phyloP scores from a whole-genome alignment of 2,888 invertebrate genomes.

The Cephus runcator region DNA sequence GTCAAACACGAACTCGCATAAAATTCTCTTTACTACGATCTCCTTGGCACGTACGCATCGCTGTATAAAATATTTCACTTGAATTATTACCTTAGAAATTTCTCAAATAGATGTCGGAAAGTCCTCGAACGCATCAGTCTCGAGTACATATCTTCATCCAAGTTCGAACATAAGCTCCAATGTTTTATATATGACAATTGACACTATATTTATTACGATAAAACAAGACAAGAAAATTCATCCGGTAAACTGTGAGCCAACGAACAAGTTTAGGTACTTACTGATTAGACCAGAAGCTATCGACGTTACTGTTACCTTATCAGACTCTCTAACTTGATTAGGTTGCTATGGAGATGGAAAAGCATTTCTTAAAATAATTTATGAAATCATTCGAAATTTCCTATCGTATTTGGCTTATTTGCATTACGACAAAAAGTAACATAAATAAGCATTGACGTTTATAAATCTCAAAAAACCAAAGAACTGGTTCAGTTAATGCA shows the following conservation, averaged over 20 bases:
- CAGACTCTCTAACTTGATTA: not conserved
- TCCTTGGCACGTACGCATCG: not conserved
- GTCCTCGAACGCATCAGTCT: conserved; percentile 14
- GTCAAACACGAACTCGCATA: no score
- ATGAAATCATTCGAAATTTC: not conserved
- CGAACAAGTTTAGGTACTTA: not conserved
- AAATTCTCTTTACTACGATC: not conserved
- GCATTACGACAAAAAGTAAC: not conserved
- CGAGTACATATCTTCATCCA: conserved; percentile 6
- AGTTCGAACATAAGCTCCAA: not conserved
- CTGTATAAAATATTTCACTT: not conserved
- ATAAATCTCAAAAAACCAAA: not conserved
- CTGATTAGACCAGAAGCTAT: conserved; percentile 2
- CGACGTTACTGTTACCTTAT: not conserved
- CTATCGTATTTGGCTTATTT: not conserved
- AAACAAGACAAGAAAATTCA: not conserved
- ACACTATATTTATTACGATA: not conserved
- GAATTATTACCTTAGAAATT: conserved; percentile 36
- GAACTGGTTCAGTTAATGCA: not conserved
- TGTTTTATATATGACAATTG: not conserved
- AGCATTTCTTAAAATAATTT: not conserved
- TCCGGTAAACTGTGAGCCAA: not conserved
- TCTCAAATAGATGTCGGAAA: conserved; percentile 28
- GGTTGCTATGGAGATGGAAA: not conserved
- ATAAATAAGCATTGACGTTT: not conserved